phyloP scores from a whole-genome alignment of 2,113 vertebrate species.

The Myanophis thanlyinensis region DNA sequence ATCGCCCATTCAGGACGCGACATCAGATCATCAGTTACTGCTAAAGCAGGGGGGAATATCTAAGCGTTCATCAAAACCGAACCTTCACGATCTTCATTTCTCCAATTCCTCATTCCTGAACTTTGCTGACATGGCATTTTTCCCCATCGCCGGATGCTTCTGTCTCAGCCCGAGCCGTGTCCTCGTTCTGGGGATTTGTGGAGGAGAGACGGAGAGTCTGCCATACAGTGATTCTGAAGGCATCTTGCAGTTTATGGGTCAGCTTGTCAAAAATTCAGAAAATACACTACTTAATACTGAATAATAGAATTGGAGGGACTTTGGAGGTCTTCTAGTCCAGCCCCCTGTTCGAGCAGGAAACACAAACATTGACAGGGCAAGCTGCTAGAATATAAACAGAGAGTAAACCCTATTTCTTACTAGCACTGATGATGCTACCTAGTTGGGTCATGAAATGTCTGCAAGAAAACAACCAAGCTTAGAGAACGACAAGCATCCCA shows the following conservation, averaged over 20 bases:
- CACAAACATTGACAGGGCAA: no score
- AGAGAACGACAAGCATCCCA: no score
- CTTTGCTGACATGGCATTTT: slow-evolving; percentile 40
- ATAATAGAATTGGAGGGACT: background rate
- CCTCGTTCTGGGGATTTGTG: background rate
- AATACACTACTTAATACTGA: background rate
- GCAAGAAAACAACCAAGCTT: no score
- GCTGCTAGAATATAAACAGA: no score
- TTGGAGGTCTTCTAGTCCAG: background rate
- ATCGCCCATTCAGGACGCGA: background rate
- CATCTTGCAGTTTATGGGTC: background rate
- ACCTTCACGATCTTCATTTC: background rate
- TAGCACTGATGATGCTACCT: no score
- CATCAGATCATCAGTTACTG: slow-evolving; percentile 26
- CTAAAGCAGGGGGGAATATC: slow-evolving; percentile 17
- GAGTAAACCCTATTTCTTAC: no score
- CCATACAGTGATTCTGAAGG: background rate
- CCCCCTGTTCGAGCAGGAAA: background rate
- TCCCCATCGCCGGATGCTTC: slow-evolving; percentile 9
- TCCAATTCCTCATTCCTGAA: background rate
- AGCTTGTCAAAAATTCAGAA: background rate
- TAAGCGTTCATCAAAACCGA: slow-evolving; percentile 34
- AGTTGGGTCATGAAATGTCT: no score
- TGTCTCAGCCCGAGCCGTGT: background rate
- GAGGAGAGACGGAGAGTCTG: background rate